Evolutionary conservation across 2,888 invertebrate species (phyloP).

Genomic region (Morinoia aosen): DNA sequence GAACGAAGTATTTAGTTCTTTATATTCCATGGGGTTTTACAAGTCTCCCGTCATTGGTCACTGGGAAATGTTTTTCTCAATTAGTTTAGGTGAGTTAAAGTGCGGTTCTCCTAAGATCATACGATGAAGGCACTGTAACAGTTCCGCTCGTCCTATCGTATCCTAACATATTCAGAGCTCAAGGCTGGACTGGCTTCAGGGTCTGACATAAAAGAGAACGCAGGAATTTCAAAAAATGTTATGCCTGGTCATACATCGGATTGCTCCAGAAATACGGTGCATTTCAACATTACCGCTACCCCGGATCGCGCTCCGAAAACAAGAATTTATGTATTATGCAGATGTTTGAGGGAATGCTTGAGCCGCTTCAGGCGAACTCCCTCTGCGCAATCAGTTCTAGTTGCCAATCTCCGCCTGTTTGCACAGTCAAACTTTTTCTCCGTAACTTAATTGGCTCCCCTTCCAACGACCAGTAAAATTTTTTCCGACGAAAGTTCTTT

Average conservation of each 20-base stretch:
- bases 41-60: no score
- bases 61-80: no score
- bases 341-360: neutral
- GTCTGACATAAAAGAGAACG: neutral
- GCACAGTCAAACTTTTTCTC: conserved; percentile 1
- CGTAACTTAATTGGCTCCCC: neutral
- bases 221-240: neutral
- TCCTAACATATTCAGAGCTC: no score
- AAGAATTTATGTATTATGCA: neutral
- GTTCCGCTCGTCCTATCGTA: no score
- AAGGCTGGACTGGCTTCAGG: no score
- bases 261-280: neutral
- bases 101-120: no score
- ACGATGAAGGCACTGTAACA: no score
- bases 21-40: no score
- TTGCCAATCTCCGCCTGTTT: conserved; percentile 1
- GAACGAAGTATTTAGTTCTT: no score
- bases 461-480: neutral
- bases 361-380: neutral
- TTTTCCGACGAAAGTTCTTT: neutral
- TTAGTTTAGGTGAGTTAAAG: no score
- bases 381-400: neutral
- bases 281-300: neutral
- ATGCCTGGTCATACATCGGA: neutral
- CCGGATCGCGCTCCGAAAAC: neutral